Evolutionary conservation across 30 jellyfish, hydroid and myxozoan genomes (phyloP), one percentile per base, ranked within the genome.

Genomic region (Chrysaora quinquecirrha): DNA sequence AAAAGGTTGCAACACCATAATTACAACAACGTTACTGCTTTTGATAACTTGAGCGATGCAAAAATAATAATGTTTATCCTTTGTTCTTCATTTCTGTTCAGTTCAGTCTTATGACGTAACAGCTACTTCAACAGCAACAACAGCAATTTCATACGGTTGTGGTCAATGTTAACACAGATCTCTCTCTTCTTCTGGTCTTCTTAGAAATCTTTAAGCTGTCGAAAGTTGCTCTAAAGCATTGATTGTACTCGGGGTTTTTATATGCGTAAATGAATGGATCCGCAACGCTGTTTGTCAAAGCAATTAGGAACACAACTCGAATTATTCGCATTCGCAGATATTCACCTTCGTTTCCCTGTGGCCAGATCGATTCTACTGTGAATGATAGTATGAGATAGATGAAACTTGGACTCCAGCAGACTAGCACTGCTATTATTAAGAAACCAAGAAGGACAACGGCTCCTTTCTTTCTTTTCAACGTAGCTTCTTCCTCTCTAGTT

Each of bases 191-290:
- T 38, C 14, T 14, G 6, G 14, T 38, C 14, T 14, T 38, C 54
- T 38, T 38, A 38, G 11, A 3, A 38, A 6, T 3, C 14, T 38
- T 38, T 6, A 38, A 38, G 6, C 54, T 38, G 62, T 18, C 52
- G 81, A 66, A 80, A 23, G 64, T 23, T 3, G 72, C 84, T 29
- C 54, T 69, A 48, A 80, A 80, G 56, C 84, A 80, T 38, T 73
- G 73, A 12, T 69, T 65, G 38, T 73, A 84, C 47, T 73, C 95
- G 38, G 67, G 84, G 49, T 65, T 72, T 31, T 31, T 46, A 35
- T 70, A 84, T 10, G 76, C 88, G 22, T 84, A 84, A 0, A 85
- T 65, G 65, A 74, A 34, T 7, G 89, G 89, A 46, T 75, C 89
- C 29, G 78, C 85, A 11, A 85, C 84, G 64, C 79, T 43, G 69